Percentiles rank a stretch among this genome's conserved stretches.
phyloP scores from a whole-genome alignment of 1,140 invertebrate species.

The Pantala flavescens region DNA sequence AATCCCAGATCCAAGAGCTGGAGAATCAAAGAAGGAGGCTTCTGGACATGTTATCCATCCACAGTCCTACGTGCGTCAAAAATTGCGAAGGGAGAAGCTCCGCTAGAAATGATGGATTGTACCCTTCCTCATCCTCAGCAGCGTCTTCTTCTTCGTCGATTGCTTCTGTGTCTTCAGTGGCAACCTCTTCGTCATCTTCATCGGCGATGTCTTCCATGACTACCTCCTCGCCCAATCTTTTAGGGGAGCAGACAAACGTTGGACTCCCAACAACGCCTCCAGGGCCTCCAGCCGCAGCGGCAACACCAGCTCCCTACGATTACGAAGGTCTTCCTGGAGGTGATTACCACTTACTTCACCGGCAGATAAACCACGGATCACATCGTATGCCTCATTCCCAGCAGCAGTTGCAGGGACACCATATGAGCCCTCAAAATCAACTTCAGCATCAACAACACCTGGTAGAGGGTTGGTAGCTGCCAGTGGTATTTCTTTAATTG shows the following conservation, averaged over 20 bases:
- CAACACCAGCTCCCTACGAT: neutral
- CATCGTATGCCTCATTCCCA: neutral
- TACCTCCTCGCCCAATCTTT: neutral
- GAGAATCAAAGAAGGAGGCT: constrained; percentile 60
- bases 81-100: neutral
- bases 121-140: neutral
- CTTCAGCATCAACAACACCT: neutral
- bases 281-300: neutral
- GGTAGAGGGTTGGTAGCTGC: neutral
- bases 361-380: neutral
- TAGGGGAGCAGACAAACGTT: neutral
- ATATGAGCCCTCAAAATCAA: neutral
- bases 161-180: neutral
- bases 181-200: neutral
- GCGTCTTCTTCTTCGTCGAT: neutral
- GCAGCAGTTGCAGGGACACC: neutral
- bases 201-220: neutral
- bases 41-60: constrained; percentile 60
- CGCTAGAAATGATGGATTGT: neutral
- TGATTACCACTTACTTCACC: neutral
- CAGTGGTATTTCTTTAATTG: neutral
- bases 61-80: constrained; percentile 53
- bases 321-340: neutral
- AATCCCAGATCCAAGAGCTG: constrained; percentile 66
- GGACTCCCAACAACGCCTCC: neutral